Conservation (phyloP, 2,113 vertebrate genomes). For the Scopus umbretta region DNA sequence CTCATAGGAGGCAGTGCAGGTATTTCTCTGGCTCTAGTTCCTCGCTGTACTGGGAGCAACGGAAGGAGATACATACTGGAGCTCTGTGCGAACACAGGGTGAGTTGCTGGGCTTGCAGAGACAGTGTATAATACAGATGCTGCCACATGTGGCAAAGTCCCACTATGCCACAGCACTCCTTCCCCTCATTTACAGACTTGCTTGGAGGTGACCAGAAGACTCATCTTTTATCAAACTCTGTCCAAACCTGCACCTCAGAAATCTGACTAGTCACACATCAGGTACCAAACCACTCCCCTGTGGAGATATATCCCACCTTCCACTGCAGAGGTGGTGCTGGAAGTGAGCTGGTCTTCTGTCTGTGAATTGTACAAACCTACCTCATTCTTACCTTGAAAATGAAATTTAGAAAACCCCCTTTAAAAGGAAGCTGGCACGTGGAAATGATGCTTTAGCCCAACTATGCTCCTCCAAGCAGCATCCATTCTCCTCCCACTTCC, state of each 20-base stretch:
- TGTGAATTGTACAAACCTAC: background rate
- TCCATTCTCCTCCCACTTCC: background rate
- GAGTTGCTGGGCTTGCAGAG: background rate
- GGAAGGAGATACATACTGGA: background rate
- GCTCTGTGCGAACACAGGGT: rapidly evolving
- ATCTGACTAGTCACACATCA: background rate
- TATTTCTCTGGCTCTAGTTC: background rate
- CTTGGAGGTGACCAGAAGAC: background rate
- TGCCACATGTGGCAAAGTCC: background rate
- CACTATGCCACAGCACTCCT: rapidly evolving
- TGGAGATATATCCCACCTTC: background rate
- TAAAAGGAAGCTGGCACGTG: background rate
- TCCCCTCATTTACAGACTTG: background rate
- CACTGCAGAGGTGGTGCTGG: background rate
- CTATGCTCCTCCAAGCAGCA: background rate
- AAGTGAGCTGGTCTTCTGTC: background rate
- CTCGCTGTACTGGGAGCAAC: background rate
- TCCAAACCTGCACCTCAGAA: background rate
- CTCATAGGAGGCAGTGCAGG: background rate
- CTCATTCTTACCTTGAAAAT: background rate
- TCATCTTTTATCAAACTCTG: background rate
- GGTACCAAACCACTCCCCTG: background rate
- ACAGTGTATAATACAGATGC: background rate
- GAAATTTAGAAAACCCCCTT: background rate
- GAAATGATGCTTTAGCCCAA: background rate